Conservation (phyloP, 2,797 vertebrate genomes). For the Typhlichthys eigenmanni region DNA sequence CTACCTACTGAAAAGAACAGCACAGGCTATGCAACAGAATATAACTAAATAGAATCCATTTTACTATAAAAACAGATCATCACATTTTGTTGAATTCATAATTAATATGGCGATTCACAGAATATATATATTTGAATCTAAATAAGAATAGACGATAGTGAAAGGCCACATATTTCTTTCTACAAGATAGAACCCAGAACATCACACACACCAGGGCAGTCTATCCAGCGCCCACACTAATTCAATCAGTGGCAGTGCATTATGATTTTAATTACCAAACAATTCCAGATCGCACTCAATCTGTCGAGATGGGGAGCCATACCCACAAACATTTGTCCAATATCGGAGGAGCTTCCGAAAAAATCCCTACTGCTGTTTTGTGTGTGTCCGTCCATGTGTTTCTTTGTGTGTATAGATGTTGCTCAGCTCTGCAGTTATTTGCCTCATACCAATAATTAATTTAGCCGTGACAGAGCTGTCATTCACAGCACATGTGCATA, state of each 20-base stretch:
- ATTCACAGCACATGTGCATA: slow-evolving; percentile 78
- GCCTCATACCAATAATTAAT: slow-evolving; percentile 77
- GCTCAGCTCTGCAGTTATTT: slow-evolving; percentile 75
- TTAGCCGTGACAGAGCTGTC: slow-evolving; percentile 78
- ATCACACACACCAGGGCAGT: slow-evolving; percentile 50
- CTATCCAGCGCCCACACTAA: slow-evolving; percentile 58
- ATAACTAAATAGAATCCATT: neutral
- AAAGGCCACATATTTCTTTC: slow-evolving; percentile 1
- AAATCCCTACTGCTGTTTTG: slow-evolving; percentile 74
- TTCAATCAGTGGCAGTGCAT: slow-evolving; percentile 58
- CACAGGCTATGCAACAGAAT: neutral
- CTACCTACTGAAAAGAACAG: neutral
- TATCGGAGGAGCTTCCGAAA: slow-evolving; percentile 68
- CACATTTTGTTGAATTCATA: too few species aligned
- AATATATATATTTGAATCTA: slow-evolving; percentile 14
- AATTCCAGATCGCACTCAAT: slow-evolving; percentile 72
- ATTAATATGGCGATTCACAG: slow-evolving; percentile 9
- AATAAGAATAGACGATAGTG: slow-evolving; percentile 27
- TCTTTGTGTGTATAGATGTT: slow-evolving; percentile 79
- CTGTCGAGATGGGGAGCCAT: slow-evolving; percentile 66
- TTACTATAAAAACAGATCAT: too few species aligned
- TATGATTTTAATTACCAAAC: slow-evolving; percentile 76
- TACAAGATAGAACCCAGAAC: slow-evolving; percentile 8
- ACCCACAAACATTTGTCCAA: slow-evolving; percentile 79
- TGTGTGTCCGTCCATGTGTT: slow-evolving; percentile 74